Base-by-base conservation (phyloP, 2,797 vertebrate genomes). In the Hirundo rustica region DNA sequence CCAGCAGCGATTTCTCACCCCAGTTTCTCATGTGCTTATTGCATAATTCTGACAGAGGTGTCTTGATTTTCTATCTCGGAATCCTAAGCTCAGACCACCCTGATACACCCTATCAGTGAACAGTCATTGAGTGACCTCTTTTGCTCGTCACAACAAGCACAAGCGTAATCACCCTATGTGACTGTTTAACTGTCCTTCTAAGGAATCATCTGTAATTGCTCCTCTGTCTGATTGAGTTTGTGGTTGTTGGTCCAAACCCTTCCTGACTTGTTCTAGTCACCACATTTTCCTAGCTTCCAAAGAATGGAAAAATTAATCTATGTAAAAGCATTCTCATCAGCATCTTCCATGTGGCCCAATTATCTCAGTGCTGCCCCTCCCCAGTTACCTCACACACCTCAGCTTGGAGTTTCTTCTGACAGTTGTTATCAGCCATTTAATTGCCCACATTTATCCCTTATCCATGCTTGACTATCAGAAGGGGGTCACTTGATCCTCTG, bases 311-410 rank as follows among this genome's bases (percentile, higher is more conserved):
- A 45, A n/a, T 72, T 23, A 48, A 51, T 53, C 30, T 36, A 40
- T 3, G 20, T 21, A 25, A 72, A 86, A 62, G 47, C 61, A 15
- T 77, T 83, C 54, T n/a, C 60, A 15, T 66, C 4, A 6, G 18
- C 76, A 47, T 45, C 66, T 36, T 81, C 42, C 25, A 14, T 0
- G 0, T n/a, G 1, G 0, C 7, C 2, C 10, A 13, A 0, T 11
- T 70, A 71, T 47, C 67, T 62, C 71, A 32, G 57, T 9, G 47
- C 27, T 62, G 61, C 50, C 50, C 42, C 60, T 61, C 32, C n/a
- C 40, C 68, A 2, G 26, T 40, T 55, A 83, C 36, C 40, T 77
- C 70, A 36, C 61, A 48, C 44, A 15, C 26, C 71, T 78, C 75
- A 74, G 48, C 57, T 6, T 64, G 26, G 71, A 66, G 26, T 40